A percentile compares a stretch with the other conserved stretches of the same genome.
phyloP scores from a whole-genome alignment of 1,140 invertebrate genomes.

The Bombus soroeensis region DNA sequence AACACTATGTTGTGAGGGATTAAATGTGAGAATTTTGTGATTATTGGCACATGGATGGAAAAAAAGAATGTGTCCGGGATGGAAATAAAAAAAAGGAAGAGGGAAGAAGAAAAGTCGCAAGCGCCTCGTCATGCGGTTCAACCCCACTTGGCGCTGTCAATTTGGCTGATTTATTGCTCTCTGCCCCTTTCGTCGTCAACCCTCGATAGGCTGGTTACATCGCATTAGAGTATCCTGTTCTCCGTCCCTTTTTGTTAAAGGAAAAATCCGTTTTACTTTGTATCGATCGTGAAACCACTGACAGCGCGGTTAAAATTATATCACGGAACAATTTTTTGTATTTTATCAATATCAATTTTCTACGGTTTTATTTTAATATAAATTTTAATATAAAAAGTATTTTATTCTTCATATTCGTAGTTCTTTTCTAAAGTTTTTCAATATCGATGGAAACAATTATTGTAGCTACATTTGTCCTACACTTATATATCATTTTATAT shows the following conservation, averaged over 20 bases:
- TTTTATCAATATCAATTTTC: too few species aligned
- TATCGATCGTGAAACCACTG: background rate
- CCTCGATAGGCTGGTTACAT: conserved; percentile 53
- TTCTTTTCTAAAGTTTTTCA: background rate
- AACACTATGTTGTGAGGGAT: background rate
- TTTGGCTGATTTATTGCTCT: conserved; percentile 76
- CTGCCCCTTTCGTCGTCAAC: conserved; percentile 58
- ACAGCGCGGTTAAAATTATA: background rate
- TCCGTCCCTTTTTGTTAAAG: background rate
- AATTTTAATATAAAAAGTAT: too few species aligned
- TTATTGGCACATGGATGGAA: background rate
- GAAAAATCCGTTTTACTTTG: background rate
- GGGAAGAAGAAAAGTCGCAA: conserved; percentile 41
- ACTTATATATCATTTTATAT: too few species aligned
- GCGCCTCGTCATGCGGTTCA: conserved; percentile 65
- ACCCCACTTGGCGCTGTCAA: conserved; percentile 75
- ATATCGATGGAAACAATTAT: background rate
- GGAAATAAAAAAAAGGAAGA: background rate
- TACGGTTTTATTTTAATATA: too few species aligned
- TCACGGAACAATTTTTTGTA: background rate
- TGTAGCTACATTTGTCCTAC: too few species aligned
- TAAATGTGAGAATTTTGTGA: background rate
- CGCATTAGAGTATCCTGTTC: background rate
- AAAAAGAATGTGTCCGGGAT: background rate
- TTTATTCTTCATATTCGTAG: too few species aligned